These are phyloP conservation scores for Malachius bipustulatus DNA, from an alignment of 2,888 invertebrate species.

Conservation along the genomic window DNA sequence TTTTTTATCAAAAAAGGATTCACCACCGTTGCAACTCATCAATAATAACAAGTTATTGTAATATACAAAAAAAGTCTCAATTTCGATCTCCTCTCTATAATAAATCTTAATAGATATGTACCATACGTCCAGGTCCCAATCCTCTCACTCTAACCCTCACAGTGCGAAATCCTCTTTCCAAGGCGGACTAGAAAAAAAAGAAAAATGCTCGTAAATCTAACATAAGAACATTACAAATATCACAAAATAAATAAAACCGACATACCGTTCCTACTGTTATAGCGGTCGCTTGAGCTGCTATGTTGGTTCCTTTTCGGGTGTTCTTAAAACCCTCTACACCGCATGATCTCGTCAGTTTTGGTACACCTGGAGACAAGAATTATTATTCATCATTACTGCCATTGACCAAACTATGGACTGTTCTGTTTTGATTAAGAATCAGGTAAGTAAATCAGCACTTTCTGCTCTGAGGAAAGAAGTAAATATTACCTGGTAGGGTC, in stretches of 20 bases:
- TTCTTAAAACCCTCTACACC: slow-evolving; percentile 93
- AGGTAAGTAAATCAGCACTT: no score
- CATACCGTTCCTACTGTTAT: slow-evolving; percentile 62
- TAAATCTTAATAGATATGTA: no score
- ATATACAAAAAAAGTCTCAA: no score
- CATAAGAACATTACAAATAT: slow-evolving; percentile 7
- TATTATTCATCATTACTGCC: not conserved
- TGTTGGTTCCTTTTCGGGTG: slow-evolving; percentile 88
- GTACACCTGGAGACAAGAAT: slow-evolving; percentile 35
- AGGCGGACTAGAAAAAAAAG: slow-evolving; percentile 51
- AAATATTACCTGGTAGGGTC: no score
- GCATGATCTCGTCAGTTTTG: slow-evolving; percentile 57
- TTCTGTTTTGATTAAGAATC: no score
- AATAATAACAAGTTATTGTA: no score
- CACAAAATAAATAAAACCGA: slow-evolving; percentile 7
- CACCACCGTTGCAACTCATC: no score
- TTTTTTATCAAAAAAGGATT: no score
- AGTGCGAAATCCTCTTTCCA: slow-evolving; percentile 60
- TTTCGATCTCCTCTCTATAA: no score
- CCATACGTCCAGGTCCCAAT: slow-evolving; percentile 83
- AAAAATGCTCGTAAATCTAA: slow-evolving; percentile 8
- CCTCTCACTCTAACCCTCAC: slow-evolving; percentile 70
- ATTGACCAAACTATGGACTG: slow-evolving; percentile 1
- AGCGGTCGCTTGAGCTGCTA: slow-evolving; percentile 92
- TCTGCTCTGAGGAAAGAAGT: no score